Percentiles rank a stretch among this genome's conserved stretches.
These are phyloP conservation scores for Omphaloscelis lunosa DNA, from an alignment of 2,888 invertebrate genomes.

Conservation along the genomic window DNA sequence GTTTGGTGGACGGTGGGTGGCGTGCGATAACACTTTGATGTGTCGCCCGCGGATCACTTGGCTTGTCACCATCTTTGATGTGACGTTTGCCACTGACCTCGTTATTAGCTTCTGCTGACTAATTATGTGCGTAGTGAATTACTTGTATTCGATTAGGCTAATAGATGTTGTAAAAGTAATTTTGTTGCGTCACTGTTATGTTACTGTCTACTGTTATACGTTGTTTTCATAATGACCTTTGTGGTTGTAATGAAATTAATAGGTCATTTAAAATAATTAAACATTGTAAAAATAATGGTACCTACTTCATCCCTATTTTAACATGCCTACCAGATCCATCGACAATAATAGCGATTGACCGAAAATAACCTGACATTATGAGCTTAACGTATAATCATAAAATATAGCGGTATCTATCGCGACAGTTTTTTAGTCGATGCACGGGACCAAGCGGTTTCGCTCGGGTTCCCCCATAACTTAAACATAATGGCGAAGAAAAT, in stretches of 20 bases:
- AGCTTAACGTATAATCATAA: conserved; percentile 48
- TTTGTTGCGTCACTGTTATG: not conserved
- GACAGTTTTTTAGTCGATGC: conserved; percentile 27
- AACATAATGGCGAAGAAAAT: conserved; percentile 32
- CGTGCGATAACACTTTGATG: conserved; percentile 48
- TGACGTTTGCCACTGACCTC: conserved; percentile 22
- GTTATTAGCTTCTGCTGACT: conserved; percentile 16
- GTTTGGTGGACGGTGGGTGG: conserved; percentile 25
- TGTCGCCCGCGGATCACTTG: conserved; percentile 27
- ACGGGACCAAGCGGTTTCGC: conserved; percentile 10
- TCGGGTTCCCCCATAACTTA: conserved; percentile 28
- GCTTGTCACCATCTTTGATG: conserved; percentile 26
- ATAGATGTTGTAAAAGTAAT: not conserved
- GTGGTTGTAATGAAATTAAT: not conserved
- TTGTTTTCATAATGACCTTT: not conserved
- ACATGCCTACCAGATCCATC: too few species aligned
- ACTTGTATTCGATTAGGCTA: conserved; percentile 3
- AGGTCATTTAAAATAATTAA: not conserved
- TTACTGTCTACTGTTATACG: not conserved
- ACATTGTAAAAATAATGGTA: not conserved
- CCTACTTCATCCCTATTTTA: not conserved
- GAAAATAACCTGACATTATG: conserved; percentile 5
- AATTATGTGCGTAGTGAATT: conserved; percentile 26
- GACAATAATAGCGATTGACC: conserved; percentile 1
- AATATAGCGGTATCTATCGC: conserved; percentile 42